A percentile compares a stretch with the other conserved stretches of the same genome.
These are phyloP conservation scores for Scaeva pyrastri DNA, from an alignment of 2,888 invertebrate genomes.

Conservation along the genomic window DNA sequence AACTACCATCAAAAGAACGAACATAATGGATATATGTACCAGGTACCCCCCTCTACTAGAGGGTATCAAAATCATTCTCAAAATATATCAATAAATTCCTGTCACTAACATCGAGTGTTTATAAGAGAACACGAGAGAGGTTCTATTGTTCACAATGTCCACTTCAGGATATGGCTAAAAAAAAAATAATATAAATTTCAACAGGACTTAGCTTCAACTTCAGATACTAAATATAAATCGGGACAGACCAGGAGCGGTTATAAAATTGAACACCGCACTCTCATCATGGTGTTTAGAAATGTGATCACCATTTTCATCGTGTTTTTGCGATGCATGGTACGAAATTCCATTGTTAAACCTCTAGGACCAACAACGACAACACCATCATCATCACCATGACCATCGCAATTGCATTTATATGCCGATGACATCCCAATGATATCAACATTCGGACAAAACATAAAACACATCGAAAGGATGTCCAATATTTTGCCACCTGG, in stretches of 20 bases:
- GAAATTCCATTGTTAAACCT: slow-evolving; percentile 11
- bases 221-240: neutral
- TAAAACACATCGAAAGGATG: slow-evolving; percentile 4
- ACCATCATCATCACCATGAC: too few species aligned
- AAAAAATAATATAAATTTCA: neutral
- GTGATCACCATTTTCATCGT: slow-evolving; percentile 15
- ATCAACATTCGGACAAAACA: slow-evolving; percentile 15
- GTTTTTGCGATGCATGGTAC: neutral
- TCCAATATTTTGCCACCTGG: slow-evolving; percentile 45
- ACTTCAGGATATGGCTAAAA: neutral
- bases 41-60: too few species aligned
- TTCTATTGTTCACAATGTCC: neutral
- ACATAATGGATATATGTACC: too few species aligned
- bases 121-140: neutral
- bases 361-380: neutral
- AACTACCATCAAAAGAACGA: neutral
- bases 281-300: slow-evolving; percentile 21
- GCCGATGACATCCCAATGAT: slow-evolving; percentile 51
- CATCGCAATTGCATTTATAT: slow-evolving; percentile 21
- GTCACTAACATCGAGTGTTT: slow-evolving; percentile 25
- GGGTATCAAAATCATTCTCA: neutral
- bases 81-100: slow-evolving; percentile 44
- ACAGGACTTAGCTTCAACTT: slow-evolving; percentile 1
- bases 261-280: slow-evolving; percentile 30
- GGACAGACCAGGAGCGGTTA: neutral